These are phyloP conservation scores for Tichodroma muraria DNA, from an alignment of 2,113 vertebrate genomes.

Conservation along the genomic window DNA sequence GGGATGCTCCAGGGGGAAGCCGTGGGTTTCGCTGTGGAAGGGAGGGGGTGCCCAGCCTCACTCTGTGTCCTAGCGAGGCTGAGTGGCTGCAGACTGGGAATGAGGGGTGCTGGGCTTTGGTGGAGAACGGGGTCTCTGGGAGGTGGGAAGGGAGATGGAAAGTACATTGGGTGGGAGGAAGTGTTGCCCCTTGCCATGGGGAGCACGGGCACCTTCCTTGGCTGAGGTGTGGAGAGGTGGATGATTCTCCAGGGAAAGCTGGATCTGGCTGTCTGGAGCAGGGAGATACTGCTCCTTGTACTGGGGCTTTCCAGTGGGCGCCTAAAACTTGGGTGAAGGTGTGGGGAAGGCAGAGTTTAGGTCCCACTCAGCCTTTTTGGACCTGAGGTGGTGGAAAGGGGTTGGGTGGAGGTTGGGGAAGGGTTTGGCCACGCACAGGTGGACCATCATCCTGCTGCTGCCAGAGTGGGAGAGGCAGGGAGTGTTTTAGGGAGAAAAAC, in stretches of 20 bases:
- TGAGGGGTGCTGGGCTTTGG: no score
- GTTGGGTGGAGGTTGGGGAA: background rate
- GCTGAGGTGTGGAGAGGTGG: background rate
- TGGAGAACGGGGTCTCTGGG: background rate
- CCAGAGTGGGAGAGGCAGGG: background rate
- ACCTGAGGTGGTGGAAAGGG: background rate
- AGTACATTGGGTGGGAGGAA: background rate
- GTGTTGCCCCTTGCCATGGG: accelerated
- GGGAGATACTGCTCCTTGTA: background rate
- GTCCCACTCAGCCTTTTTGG: background rate
- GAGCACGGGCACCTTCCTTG: accelerated
- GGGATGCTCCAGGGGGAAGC: background rate
- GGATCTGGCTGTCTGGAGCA: background rate
- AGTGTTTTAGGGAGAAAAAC: background rate
- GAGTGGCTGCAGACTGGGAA: background rate
- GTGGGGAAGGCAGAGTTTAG: background rate
- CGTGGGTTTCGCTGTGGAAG: background rate
- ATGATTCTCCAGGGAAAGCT: background rate
- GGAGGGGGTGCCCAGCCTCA: background rate
- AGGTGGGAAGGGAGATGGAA: background rate
- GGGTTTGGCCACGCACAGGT: accelerated
- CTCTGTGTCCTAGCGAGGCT: background rate
- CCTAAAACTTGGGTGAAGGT: background rate
- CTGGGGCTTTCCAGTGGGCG: background rate
- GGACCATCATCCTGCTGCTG: background rate